Evolutionary conservation across 1,140 invertebrate species (phyloP).

Genomic region (Drosophila watanabei): DNA sequence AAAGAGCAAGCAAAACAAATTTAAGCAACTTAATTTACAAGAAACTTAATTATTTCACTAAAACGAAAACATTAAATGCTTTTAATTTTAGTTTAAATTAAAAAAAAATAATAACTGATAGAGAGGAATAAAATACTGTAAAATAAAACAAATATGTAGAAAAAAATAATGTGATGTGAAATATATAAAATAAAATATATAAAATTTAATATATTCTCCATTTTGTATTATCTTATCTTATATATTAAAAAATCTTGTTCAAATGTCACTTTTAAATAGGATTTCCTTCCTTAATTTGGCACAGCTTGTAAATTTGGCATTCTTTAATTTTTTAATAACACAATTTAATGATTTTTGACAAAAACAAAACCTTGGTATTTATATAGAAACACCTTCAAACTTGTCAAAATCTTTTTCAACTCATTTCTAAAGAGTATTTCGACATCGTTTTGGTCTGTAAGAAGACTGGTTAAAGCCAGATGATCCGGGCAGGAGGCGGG

Average conservation of each 20-base stretch:
- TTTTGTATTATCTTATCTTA: no score
- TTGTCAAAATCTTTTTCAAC: no score
- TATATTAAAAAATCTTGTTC: no score
- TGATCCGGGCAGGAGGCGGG: constrained; percentile 4
- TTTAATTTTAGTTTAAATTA: not conserved
- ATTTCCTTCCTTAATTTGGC: not conserved
- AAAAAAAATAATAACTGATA: not conserved
- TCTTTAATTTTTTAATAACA: no score
- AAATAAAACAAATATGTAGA: not conserved
- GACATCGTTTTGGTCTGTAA: not conserved
- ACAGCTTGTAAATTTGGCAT: not conserved
- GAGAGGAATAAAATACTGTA: not conserved
- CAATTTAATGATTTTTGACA: not conserved
- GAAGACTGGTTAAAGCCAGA: not conserved
- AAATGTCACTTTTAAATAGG: not conserved
- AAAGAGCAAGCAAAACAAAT: not conserved
- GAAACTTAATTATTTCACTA: not conserved
- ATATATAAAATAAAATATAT: no score
- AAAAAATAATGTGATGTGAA: not conserved
- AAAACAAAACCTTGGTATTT: not conserved
- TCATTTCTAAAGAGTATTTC: not conserved
- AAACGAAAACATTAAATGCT: not conserved
- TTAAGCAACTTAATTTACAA: not conserved
- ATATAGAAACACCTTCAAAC: not conserved
- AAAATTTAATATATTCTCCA: no score